A percentile compares a stretch with the other conserved stretches of the same genome.
Conservation (phyloP, 2,113 vertebrate species). For the Aegypius monachus region DNA sequence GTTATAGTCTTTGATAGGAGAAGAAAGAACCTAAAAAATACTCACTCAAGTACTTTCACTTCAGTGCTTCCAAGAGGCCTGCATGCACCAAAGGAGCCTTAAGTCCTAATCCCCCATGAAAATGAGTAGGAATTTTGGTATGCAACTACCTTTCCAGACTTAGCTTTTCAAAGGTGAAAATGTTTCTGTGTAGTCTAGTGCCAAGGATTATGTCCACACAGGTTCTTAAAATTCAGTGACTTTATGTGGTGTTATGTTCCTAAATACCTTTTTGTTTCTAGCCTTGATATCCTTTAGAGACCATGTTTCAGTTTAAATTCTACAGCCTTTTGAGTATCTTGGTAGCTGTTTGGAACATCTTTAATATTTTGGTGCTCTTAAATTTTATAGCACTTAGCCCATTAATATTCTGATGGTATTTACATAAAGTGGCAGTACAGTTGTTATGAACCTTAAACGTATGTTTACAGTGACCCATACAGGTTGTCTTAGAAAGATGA, state of each 20-base stretch:
- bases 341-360: background rate
- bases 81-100: background rate
- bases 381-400: background rate
- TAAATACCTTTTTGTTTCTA: background rate
- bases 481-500: background rate
- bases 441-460: background rate
- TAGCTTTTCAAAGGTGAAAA: background rate
- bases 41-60: background rate
- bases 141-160: background rate
- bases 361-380: background rate
- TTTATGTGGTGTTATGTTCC: fast-evolving
- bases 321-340: background rate
- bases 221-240: background rate
- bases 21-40: background rate
- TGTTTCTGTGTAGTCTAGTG: background rate
- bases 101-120: background rate
- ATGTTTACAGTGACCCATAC: background rate
- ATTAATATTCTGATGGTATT: background rate
- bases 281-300: background rate
- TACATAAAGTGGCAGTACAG: background rate
- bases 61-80: background rate
- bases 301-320: background rate
- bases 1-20: background rate
- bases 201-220: background rate
- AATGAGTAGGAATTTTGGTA: background rate